These are phyloP conservation scores for Brachyrhaphis roseni DNA, from an alignment of 2,797 vertebrate genomes.

Conservation along the genomic window DNA sequence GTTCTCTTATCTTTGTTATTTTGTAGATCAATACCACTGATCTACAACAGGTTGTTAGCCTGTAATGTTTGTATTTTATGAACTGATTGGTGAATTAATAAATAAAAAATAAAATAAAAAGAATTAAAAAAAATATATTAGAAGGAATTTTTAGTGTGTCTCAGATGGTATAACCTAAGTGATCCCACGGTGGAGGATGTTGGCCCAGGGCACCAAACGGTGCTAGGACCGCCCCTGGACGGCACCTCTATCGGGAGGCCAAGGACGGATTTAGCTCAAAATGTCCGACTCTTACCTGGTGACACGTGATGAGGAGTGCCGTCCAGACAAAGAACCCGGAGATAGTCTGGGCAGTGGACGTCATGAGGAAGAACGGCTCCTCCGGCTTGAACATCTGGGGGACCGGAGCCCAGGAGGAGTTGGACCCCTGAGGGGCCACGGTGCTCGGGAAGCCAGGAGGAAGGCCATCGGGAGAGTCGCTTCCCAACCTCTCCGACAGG, in stretches of 20 bases:
- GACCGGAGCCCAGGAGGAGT: slow-evolving; percentile 84
- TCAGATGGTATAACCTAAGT: too few relatives aligned
- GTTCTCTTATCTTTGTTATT: too few relatives aligned
- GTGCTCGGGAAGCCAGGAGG: slow-evolving; percentile 77
- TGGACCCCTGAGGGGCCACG: slow-evolving; percentile 72
- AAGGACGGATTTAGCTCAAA: background rate
- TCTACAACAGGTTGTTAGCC: too few relatives aligned
- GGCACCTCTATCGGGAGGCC: background rate
- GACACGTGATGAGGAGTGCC: slow-evolving; percentile 94
- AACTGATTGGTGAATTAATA: too few relatives aligned
- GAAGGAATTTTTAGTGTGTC: too few relatives aligned
- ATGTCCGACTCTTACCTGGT: slow-evolving; percentile 84
- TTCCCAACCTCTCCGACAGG: slow-evolving; percentile 78
- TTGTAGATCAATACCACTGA: too few relatives aligned
- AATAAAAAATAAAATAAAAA: too few relatives aligned
- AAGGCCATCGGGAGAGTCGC: slow-evolving; percentile 72
- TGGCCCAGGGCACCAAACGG: too few relatives aligned
- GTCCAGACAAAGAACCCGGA: slow-evolving; percentile 98
- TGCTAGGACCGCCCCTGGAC: too few relatives aligned
- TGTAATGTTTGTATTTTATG: too few relatives aligned
- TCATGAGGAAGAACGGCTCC: slow-evolving; percentile 94
- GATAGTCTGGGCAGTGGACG: slow-evolving; percentile 90
- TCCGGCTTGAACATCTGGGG: slow-evolving; percentile 84
- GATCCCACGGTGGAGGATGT: too few relatives aligned
- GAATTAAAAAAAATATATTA: too few relatives aligned